Evolutionary conservation across 53 echinoderm and acorn worm species (phyloP).

Genomic region (Apostichopus leukothele): DNA sequence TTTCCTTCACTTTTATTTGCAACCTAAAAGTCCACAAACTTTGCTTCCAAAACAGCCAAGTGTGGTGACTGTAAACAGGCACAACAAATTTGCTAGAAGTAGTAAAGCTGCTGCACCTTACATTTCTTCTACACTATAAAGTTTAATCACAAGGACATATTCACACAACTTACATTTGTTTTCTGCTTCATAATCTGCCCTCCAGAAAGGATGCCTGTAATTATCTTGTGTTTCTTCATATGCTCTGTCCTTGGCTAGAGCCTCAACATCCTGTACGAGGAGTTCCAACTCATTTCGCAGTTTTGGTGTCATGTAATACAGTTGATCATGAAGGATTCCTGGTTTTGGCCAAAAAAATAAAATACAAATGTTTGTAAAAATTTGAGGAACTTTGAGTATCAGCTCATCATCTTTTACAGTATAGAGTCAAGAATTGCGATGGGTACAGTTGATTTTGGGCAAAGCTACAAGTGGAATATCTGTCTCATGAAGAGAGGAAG

Average conservation of each 20-base stretch:
- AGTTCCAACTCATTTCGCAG: conserved; percentile 74
- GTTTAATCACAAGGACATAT: no score
- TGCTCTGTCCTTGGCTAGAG: conserved; percentile 75
- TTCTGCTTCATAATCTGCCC: conserved; percentile 91
- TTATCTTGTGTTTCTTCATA: conserved; percentile 92
- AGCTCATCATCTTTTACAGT: not conserved
- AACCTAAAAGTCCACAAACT: no score
- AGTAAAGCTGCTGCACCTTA: no score
- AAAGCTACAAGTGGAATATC: no score
- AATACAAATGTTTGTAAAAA: not conserved
- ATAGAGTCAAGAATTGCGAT: no score
- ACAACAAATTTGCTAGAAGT: no score
- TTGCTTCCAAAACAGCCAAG: no score
- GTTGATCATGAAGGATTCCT: conserved; percentile 63
- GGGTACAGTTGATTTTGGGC: no score
- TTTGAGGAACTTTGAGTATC: not conserved
- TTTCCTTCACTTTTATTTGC: no score
- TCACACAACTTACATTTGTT: conserved; percentile 75
- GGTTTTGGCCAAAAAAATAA: not conserved
- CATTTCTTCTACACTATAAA: no score
- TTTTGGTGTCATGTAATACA: conserved; percentile 79
- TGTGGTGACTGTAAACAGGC: no score
- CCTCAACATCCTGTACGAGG: conserved; percentile 77
- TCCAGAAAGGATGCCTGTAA: conserved; percentile 91
- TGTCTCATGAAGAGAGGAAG: no score